Evolutionary conservation across 2,888 invertebrate species (phyloP), one percentile per base, ranked within the genome.

Genomic region (Drosophila tanythrix): DNA sequence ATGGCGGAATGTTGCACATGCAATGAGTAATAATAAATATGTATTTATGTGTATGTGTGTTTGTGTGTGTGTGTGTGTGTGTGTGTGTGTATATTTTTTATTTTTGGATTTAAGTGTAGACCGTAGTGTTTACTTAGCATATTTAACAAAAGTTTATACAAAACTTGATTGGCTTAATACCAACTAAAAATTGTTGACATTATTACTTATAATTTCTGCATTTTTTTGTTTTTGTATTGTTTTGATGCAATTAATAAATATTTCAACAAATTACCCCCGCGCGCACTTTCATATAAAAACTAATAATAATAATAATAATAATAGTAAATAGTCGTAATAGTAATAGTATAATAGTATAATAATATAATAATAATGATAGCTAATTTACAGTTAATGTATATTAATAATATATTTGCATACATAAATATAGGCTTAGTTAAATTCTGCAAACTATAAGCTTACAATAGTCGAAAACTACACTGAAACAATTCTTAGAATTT

Each of bases 401-500:
- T 46, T 27, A 46, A 51, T 43, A 3, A 43, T 51, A 51, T 50
- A 50, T 18, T 10, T 27, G 10, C 18, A 10, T 50, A 48, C n/a
- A 38, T 56, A 56, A n/a, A 56, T 27, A 69, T 69, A 70, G 53
- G 58, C 67, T 76, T 83, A 86, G 68, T 70, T 73, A 65, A 81
- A 82, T 82, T 88, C 85, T 68, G 82, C 69, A 87, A 73, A 79
- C 65, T 78, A 82, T 63, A 55, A 53, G 53, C 82, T 62, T 72
- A 76, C 81, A 70, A 79, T 82, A 88, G 81, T 83, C 72, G 69
- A 75, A 82, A 73, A 65, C 70, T 67, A 59, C 35, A 58, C 15
- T 65, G 74, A 81, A 89, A 89, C 80, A 85, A 85, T 90, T 90
- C 89, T 90, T 83, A 77, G 89, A 85, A 85, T 88, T 70, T 51